Evolutionary conservation across 2,113 vertebrate species (phyloP).

Genomic region (Mobula birostris): DNA sequence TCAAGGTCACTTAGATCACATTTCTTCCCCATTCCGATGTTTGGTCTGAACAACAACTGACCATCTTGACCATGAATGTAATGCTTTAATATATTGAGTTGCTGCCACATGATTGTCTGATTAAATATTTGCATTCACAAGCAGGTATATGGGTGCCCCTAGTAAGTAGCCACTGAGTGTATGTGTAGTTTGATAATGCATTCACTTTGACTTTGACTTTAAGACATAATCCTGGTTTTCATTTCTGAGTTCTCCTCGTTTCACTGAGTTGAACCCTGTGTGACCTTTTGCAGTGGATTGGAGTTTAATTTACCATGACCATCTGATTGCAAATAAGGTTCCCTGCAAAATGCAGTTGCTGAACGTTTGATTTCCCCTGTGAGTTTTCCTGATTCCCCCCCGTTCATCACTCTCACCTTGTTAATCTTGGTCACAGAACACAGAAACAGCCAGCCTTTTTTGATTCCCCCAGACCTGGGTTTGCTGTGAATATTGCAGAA

Average conservation of each 20-base stretch:
- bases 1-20: no score
- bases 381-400: not conserved
- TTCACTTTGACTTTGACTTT: no score
- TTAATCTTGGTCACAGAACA: not conserved
- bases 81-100: no score
- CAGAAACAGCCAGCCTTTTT: not conserved
- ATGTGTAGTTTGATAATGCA: no score
- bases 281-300: not conserved
- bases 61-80: no score
- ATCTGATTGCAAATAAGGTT: not conserved
- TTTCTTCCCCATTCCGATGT: no score
- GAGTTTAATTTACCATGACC: not conserved
- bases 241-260: not conserved
- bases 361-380: not conserved
- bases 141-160: no score
- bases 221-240: no score
- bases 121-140: no score
- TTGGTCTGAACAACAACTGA: no score
- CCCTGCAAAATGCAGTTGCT: conserved; percentile 7
- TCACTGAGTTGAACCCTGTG: not conserved
- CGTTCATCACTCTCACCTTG: not conserved
- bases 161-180: no score
- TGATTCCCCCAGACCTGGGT: not conserved
- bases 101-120: no score
- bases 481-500: not conserved